Evolutionary conservation across 2,888 invertebrate genomes (phyloP).

Genomic region (Aphodius sticticus): DNA sequence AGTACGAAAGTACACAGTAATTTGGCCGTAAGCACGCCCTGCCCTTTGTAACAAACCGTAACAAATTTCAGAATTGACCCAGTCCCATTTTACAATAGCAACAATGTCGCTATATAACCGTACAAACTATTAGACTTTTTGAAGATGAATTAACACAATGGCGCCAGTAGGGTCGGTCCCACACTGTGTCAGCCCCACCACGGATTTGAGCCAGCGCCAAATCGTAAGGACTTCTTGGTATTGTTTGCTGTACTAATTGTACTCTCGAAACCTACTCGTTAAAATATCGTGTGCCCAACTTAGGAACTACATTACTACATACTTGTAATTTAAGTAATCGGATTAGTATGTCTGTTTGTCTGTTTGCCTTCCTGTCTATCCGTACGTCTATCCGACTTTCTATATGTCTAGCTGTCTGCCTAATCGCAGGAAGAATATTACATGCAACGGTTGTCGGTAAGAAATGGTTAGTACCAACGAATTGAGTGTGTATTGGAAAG

Average conservation of each 20-base stretch:
- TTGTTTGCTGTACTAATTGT: conserved; percentile 4
- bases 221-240: not conserved
- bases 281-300: not conserved
- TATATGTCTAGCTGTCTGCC: not conserved
- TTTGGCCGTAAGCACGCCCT: too few relatives aligned
- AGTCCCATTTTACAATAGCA: too few relatives aligned
- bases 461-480: too few relatives aligned
- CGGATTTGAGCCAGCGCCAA: not conserved
- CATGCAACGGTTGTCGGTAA: too few relatives aligned
- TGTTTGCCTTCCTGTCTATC: not conserved
- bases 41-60: too few relatives aligned
- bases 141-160: not conserved
- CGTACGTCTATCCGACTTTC: not conserved
- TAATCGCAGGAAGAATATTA: not conserved
- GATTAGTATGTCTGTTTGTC: not conserved
- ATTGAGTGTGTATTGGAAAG: too few relatives aligned
- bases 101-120: too few relatives aligned
- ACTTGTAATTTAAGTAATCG: conserved; percentile 4
- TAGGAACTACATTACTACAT: not conserved
- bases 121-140: not conserved
- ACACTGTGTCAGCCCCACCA: not conserved
- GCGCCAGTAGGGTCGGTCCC: not conserved
- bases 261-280: not conserved
- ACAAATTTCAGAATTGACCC: too few relatives aligned
- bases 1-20: too few relatives aligned